phyloP scores from a whole-genome alignment of 2,888 invertebrate species.

The Drosophila mimetica region DNA sequence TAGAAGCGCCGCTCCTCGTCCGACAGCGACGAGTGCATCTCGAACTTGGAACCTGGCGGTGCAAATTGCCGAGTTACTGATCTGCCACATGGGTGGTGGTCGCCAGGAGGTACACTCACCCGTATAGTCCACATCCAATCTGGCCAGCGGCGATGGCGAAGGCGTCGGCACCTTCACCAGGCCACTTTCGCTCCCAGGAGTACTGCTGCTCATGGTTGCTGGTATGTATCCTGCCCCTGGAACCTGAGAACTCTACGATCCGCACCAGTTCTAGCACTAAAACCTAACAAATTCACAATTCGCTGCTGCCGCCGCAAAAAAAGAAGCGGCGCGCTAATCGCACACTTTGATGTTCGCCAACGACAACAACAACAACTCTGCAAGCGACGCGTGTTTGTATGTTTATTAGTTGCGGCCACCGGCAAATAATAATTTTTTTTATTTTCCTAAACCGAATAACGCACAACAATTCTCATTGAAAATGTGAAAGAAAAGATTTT shows the following conservation, averaged over 20 bases:
- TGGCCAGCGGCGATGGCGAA: constrained; percentile 58
- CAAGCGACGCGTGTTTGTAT: constrained; percentile 9
- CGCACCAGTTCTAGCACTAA: background rate
- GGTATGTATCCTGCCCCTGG: constrained; percentile 8
- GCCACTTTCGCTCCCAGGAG: constrained; percentile 44
- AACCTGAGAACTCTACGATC: constrained; percentile 33
- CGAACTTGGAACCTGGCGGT: constrained; percentile 72
- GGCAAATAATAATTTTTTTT: constrained; percentile 1
- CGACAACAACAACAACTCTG: constrained; percentile 22
- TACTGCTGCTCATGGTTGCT: constrained; percentile 50
- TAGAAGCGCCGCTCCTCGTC: constrained; percentile 86
- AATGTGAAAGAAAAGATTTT: constrained; percentile 40
- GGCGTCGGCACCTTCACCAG: constrained; percentile 38
- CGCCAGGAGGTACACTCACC: constrained; percentile 42
- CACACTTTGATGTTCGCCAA: constrained; percentile 6
- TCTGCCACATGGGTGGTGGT: background rate
- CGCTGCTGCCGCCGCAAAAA: constrained; percentile 17
- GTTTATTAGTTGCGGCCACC: background rate
- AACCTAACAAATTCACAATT: constrained; percentile 8
- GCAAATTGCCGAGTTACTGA: background rate
- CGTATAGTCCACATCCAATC: constrained; percentile 57
- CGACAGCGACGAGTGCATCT: constrained; percentile 86
- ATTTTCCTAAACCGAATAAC: background rate
- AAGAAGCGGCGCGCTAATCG: constrained; percentile 48
- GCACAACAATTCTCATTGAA: background rate